Base-by-base conservation (phyloP, 2,113 vertebrate species). In the Bostrychus sinensis region DNA sequence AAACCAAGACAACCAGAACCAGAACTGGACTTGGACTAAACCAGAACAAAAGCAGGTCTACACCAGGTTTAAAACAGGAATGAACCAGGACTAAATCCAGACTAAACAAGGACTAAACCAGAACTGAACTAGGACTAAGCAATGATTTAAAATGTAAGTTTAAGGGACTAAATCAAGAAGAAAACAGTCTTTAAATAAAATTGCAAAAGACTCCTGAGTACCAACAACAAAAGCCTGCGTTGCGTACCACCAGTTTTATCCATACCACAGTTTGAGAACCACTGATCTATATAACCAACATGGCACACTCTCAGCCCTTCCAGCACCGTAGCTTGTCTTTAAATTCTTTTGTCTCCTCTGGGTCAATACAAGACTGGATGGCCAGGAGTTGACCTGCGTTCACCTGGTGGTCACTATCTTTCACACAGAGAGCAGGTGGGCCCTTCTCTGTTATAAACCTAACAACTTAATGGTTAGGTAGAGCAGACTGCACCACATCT, bases 381-480 rank as follows among this genome's bases (percentile, higher is more conserved):
- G 51, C n/a, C 11, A 13, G 3, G 7, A 19, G 1, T 34, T 30
- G 61, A 61, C 37, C 20, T 26, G 16, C 41, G 42, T 66, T 71
- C 32, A 56, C 42, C 58, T 25, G 48, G 57, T 64, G 67, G 16
- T 54, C 19, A 34, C 14, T 75, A 14, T 32, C 4, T 53, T 65
- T 36, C 16, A 37, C 23, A 48, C 3, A 41, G 26, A 48, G 32
- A 45, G 41, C 50, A 51, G 43, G 59, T 48, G 32, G n/a, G 38
- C 39, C 66, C 38, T 25, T 41, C 46, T 62, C 42, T 80, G 45
- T 61, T 61, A 45, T 59, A 46, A 39, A 53, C 16, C 46, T 37
- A 54, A 54, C 62, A 25, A 66, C 72, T 71, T 66, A 54, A 67
- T 55, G 72, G 20, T 43, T 63, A 71, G 77, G 77, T 71, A 70